phyloP scores from a whole-genome alignment of 2,113 vertebrate species.

The Sturnira hondurensis region DNA sequence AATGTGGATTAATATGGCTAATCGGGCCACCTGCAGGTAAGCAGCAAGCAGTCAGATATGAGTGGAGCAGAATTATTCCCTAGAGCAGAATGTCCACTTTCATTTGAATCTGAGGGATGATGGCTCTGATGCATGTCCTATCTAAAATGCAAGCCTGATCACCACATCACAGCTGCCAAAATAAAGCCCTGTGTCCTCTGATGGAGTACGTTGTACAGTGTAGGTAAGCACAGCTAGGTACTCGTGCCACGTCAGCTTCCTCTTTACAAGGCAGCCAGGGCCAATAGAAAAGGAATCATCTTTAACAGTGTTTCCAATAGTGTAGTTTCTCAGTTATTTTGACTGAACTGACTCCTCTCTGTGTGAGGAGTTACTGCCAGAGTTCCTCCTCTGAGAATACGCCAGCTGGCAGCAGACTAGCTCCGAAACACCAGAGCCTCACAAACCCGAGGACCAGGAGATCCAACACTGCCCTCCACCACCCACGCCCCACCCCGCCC shows the following conservation, averaged over 20 bases:
- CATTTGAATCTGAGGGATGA: not conserved
- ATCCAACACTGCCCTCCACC: not conserved
- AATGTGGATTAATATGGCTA: not conserved
- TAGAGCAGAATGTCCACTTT: not conserved
- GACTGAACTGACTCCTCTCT: not conserved
- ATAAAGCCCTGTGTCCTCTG: not conserved
- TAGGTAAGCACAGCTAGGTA: not conserved
- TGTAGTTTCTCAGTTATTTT: slow-evolving; percentile 3
- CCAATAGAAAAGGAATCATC: not conserved
- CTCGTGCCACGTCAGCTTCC: accelerated
- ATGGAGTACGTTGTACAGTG: not conserved
- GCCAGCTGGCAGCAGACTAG: not conserved
- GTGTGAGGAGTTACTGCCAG: not conserved
- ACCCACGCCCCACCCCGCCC: too few species aligned
- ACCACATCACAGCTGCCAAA: not conserved
- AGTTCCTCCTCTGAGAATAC: not conserved
- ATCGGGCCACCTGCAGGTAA: not conserved
- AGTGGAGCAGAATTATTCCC: not conserved
- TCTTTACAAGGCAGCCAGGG: not conserved
- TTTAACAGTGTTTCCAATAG: not conserved
- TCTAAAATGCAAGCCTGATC: not conserved
- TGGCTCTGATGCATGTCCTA: not conserved
- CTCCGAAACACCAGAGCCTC: slow-evolving; percentile 15
- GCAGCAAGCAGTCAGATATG: not conserved
- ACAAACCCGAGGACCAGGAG: not conserved